phyloP scores from a whole-genome alignment of 2,888 invertebrate species.

The Pharmacophagus antenor region DNA sequence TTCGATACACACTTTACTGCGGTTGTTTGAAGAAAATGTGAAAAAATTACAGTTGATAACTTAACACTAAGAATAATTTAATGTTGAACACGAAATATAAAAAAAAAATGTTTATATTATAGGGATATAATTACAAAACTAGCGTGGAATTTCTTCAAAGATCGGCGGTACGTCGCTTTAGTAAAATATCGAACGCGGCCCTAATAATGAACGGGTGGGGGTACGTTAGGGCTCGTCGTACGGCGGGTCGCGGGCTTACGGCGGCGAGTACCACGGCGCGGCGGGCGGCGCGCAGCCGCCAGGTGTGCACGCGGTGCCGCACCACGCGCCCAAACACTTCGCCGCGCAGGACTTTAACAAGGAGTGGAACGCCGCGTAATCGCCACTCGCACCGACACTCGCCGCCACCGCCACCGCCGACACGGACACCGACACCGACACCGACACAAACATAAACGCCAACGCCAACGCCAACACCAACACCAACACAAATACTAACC shows the following conservation, averaged over 20 bases:
- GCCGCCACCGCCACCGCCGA: slow-evolving; percentile 13
- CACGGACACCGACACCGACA: not conserved
- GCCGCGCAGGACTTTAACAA: slow-evolving; percentile 76
- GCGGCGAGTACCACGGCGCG: slow-evolving; percentile 69
- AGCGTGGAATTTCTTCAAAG: not conserved
- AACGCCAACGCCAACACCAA: not conserved
- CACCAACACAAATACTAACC: not conserved
- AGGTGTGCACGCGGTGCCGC: slow-evolving; percentile 77
- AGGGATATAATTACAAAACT: not conserved
- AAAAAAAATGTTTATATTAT: not conserved
- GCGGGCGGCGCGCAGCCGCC: slow-evolving; percentile 68
- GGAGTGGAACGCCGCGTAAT: slow-evolving; percentile 80
- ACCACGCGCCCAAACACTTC: slow-evolving; percentile 81
- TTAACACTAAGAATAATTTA: not conserved
- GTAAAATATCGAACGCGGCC: slow-evolving; percentile 17
- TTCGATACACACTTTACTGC: slow-evolving; percentile 7
- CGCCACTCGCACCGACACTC: slow-evolving; percentile 30
- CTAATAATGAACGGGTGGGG: slow-evolving; percentile 37
- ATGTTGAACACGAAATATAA: not conserved
- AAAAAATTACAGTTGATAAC: not conserved
- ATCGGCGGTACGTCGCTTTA: slow-evolving; percentile 5
- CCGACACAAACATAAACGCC: not conserved
- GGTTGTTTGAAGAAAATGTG: slow-evolving; percentile 15
- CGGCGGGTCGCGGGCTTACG: slow-evolving; percentile 71
- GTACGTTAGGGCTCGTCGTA: slow-evolving; percentile 72